Base-by-base conservation (phyloP, 1,140 invertebrate genomes). In the Calycopis cecrops region DNA sequence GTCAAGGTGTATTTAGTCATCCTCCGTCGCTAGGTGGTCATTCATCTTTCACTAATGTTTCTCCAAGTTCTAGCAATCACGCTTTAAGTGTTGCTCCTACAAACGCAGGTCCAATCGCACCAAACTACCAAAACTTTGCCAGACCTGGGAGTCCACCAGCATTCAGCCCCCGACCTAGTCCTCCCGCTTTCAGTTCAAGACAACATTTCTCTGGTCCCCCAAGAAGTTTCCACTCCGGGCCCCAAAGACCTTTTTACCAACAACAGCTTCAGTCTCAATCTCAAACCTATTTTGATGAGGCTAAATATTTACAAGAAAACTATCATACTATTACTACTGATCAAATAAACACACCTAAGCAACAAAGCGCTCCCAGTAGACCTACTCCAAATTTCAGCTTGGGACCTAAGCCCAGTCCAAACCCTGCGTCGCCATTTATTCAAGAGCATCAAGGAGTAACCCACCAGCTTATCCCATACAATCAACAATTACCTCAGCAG, bases 251-350 rank as follows among this genome's bases (percentile, higher is more conserved):
- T 6, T 79, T 86, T 64, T 74, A 80, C 59, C 73, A 76, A 64
- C 68, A 71, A 21, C 79, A 75, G 14, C 83, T 77, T 62, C 62
- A 58, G 53, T 9, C 38, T 7, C 79, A 79, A 55, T 12, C 38
- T 7, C 79, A 78, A 51, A 48, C 60, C 55, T 86, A 68, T 62
- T 88, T 88, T 62, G 85, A 88, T 57, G 87, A 88, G 66, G 71
- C 85, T 17, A 88, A 88, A 74, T 88, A 88, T 60, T 77, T 88
- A 56, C 86, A 88, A 72, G 84, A 88, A 67, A 88, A 88, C 67
- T 88, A 88, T 60, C 87, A 88, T 55, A 88, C 87, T 7, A 88
- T 88, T 37, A 88, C 86, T 35, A 87, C 83, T 8, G 87, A 88
- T 55, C 83, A 88, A 71, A 65, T 87, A 14, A 79, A 87, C 42